These are phyloP conservation scores for Falco columbarius DNA, from an alignment of 2,797 vertebrate genomes.

Conservation along the genomic window DNA sequence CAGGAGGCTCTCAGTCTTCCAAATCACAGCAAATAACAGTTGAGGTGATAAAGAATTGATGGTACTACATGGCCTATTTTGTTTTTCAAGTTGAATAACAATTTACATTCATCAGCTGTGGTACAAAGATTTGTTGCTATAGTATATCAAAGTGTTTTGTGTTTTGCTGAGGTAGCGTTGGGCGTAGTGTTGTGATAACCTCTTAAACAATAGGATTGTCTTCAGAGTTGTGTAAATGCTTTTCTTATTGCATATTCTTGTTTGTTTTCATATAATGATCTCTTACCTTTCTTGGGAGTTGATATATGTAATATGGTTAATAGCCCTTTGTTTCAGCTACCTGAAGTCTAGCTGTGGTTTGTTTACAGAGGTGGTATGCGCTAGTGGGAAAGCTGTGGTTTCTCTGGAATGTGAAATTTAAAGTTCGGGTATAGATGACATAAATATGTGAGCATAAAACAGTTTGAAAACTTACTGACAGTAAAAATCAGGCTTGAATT, in stretches of 20 bases:
- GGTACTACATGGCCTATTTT: background rate
- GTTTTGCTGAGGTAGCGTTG: background rate
- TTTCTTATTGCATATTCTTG: background rate
- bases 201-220: background rate
- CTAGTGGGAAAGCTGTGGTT: background rate
- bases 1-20: background rate
- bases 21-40: background rate
- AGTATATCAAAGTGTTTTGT: background rate
- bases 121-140: background rate
- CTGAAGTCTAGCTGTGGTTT: background rate
- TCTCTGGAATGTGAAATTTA: background rate
- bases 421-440: background rate
- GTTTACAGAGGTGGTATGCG: background rate
- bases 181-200: background rate
- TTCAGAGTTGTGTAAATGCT: background rate
- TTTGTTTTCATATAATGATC: background rate
- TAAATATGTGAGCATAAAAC: background rate
- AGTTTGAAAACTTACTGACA: background rate
- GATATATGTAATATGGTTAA: background rate
- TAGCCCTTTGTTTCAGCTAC: background rate
- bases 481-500: background rate
- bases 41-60: background rate
- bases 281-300: background rate
- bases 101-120: background rate
- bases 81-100: background rate